Evolutionary conservation across 2,113 vertebrate genomes (phyloP).

Genomic region (Cynocephalus volans): DNA sequence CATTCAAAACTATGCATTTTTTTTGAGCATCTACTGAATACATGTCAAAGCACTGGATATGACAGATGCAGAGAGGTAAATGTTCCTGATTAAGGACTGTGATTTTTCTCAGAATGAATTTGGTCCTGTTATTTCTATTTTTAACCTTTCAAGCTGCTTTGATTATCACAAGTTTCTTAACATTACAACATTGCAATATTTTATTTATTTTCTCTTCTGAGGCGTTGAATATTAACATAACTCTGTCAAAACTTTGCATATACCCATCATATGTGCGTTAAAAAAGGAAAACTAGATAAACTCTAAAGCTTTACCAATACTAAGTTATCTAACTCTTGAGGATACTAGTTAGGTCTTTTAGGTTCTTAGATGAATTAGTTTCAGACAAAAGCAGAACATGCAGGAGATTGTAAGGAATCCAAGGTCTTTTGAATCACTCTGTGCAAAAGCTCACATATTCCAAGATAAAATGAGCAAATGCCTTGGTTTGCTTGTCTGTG

Average conservation of each 20-base stretch:
- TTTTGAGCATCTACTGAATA: neutral
- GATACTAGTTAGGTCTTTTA: neutral
- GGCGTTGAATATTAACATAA: conserved; percentile 7
- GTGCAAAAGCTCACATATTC: neutral
- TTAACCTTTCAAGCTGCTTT: conserved; percentile 46
- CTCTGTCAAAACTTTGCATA: conserved; percentile 36
- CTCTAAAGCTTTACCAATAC: conserved; percentile 3
- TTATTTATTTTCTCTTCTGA: neutral
- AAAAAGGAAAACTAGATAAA: conserved; percentile 1
- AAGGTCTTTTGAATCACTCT: neutral
- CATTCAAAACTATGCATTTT: neutral
- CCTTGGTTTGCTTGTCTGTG: neutral
- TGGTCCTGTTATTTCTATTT: neutral
- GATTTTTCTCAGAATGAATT: conserved; percentile 17
- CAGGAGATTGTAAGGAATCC: neutral
- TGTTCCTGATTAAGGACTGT: conserved; percentile 19
- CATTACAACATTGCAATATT: neutral
- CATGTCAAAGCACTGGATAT: neutral
- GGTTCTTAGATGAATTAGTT: conserved; percentile 27
- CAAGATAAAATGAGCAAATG: neutral
- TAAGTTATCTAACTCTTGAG: neutral
- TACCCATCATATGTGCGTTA: neutral
- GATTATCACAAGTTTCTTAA: conserved; percentile 26
- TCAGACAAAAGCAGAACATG: neutral
- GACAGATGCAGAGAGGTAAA: neutral